phyloP scores from a whole-genome alignment of 2,113 vertebrate species.

The Anthoscopus minutus region DNA sequence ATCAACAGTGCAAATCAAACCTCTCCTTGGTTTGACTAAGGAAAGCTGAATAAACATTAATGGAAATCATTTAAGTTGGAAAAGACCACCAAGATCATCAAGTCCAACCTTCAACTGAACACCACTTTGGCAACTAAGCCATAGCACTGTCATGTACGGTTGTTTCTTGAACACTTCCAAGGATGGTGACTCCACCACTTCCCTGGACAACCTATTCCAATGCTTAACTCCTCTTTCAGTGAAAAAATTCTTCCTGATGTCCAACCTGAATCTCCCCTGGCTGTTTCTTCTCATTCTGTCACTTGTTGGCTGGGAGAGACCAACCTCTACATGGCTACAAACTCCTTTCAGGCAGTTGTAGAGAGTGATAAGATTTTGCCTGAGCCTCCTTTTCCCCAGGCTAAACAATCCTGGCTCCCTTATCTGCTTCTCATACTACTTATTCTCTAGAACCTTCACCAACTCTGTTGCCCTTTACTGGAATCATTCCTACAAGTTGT shows the following conservation, averaged over 20 bases:
- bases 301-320: background rate
- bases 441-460: background rate
- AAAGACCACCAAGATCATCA: background rate
- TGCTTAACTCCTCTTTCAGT: background rate
- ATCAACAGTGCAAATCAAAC: background rate
- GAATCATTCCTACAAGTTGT: fast-evolving
- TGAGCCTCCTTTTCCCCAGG: background rate
- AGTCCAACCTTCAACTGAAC: background rate
- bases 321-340: no score
- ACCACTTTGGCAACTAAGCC: background rate
- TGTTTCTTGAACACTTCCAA: background rate
- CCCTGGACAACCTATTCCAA: background rate
- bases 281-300: background rate
- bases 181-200: background rate
- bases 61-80: background rate
- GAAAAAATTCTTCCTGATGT: background rate
- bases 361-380: background rate
- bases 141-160: background rate
- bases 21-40: background rate
- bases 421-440: background rate
- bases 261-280: background rate
- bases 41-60: background rate
- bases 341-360: background rate
- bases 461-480: background rate
- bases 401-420: background rate